Conservation (phyloP, 2,797 vertebrate genomes). For the Decapterus maruadsi region DNA sequence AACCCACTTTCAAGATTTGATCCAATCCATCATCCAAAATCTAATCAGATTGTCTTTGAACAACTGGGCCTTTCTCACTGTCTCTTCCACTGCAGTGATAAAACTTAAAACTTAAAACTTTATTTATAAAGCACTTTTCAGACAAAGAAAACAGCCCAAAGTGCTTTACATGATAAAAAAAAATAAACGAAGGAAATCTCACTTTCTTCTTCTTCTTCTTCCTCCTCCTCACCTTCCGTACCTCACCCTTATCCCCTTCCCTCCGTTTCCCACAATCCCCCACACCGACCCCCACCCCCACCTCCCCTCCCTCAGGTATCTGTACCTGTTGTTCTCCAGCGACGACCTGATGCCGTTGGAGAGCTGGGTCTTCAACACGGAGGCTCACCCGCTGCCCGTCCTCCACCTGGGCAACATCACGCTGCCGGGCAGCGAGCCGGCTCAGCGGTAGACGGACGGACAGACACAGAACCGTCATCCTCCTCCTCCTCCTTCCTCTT, state of each 20-base stretch:
- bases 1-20: too few species aligned
- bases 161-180: too few species aligned
- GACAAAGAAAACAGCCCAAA: too few species aligned
- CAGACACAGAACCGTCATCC: too few species aligned
- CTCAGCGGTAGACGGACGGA: constrained; percentile 86
- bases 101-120: too few species aligned
- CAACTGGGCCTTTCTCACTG: too few species aligned
- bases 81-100: too few species aligned
- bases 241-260: neutral
- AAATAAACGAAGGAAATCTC: neutral
- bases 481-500: neutral
- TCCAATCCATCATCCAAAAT: too few species aligned
- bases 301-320: constrained; percentile 87
- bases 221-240: neutral
- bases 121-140: too few species aligned
- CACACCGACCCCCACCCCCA: neutral
- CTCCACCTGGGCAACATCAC: constrained; percentile 96
- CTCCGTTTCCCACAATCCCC: too few species aligned
- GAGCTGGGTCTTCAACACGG: constrained; percentile 99
- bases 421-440: constrained; percentile 91
- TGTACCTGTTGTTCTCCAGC: constrained; percentile 97
- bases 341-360: constrained; percentile 97
- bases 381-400: constrained; percentile 97
- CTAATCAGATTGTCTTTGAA: too few species aligned
- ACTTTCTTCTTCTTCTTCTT: neutral